Base-by-base conservation (phyloP, 2,888 invertebrate genomes). In the Dynastes maya region DNA sequence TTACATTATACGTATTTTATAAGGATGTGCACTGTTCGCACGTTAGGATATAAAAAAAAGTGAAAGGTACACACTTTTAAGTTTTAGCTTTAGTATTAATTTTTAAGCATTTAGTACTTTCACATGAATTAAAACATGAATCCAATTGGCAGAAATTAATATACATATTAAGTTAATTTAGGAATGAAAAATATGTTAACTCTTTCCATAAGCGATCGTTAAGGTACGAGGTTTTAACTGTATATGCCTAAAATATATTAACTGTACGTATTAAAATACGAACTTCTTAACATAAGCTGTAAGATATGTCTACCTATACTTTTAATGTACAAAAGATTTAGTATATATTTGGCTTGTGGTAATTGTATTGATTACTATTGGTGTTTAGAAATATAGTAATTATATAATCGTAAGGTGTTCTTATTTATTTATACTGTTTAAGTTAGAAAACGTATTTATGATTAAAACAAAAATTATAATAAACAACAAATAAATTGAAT, bases 71-170 rank as follows among this genome's bases (percentile, higher is more conserved):
- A 29, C 61, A 61, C 8, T 29, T 45, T 61, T 58, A 13, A n/a
- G 3, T 22, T 74, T 74, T 74, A 74, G 74, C n/a, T 45, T 74
- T 37, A 74, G 58, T n/a, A 22, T 55, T 71, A 22, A 55, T 71
- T 55, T 65, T 40, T 74, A 55, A 37, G 4, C 29, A 74, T 74
- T 74, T 61, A 11, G 58, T 74, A 74, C 40, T 74, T 74, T 22
- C 61, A 45, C n/a, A 16, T 16, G 67, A 67, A 67, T 67, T 67
- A 67, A 67, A 67, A 40, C 40, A 64, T 75, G 64, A 79, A 80
- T 78, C 80, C 80, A 79, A 77, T 79, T 78, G 80, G 79, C 79
- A 80, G 80, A 80, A 79, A 72, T 76, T 78, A 58, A 67, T 65
- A 63, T 45, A 67, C 45, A 11, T 64, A 79, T 61, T 67, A 74